Conservation (phyloP, 2,113 vertebrate genomes). For the Strix uralensis region DNA sequence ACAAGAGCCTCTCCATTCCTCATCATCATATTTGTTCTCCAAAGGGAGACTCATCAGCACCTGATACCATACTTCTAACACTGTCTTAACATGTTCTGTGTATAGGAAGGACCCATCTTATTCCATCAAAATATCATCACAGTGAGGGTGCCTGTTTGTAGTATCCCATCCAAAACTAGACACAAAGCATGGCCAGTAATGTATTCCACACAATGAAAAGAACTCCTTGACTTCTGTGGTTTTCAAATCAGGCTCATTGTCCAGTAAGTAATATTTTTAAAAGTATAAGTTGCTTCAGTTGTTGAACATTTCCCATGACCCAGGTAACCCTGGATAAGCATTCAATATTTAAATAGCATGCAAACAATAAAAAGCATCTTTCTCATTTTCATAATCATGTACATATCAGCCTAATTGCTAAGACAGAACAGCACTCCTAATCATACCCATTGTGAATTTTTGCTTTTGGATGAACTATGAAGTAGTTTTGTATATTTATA, state of each 20-base stretch:
- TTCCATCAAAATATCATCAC: not conserved
- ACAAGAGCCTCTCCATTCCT: not conserved
- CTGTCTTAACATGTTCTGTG: not conserved
- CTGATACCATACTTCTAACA: not conserved
- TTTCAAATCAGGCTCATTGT: not conserved
- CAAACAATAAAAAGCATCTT: not conserved
- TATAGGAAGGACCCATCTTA: not conserved
- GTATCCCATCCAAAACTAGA: not conserved
- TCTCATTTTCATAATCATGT: not conserved
- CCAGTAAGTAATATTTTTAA: not conserved
- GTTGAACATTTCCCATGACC: not conserved
- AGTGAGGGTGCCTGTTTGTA: not conserved
- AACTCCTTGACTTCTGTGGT: not conserved
- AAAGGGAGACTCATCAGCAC: not conserved
- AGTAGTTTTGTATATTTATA: constrained; percentile 2
- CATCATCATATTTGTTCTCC: not conserved
- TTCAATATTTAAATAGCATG: not conserved
- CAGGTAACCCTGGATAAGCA: not conserved
- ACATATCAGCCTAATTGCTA: constrained; percentile 14
- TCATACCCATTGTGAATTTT: constrained; percentile 34
- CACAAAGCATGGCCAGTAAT: not conserved
- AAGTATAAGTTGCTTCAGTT: not conserved
- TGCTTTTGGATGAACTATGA: not conserved
- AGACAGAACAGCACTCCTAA: constrained; percentile 37
- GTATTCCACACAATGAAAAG: not conserved